Percentiles rank a stretch among this genome's conserved stretches.
phyloP scores from a whole-genome alignment of 2,888 invertebrate species.

The Linnaemya vulpina region DNA sequence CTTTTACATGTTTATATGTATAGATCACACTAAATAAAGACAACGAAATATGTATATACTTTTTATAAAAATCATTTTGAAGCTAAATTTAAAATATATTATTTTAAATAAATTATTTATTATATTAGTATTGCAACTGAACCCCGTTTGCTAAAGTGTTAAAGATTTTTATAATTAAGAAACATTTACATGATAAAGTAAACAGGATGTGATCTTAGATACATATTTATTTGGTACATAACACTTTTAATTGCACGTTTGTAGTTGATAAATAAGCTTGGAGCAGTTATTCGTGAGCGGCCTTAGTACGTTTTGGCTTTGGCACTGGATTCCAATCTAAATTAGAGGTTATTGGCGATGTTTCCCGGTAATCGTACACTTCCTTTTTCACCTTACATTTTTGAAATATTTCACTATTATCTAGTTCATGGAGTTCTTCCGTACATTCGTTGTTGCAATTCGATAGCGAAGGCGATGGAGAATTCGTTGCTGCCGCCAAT shows the following conservation, averaged over 20 bases:
- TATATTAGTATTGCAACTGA: conserved; percentile 56
- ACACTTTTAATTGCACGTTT: conserved; percentile 26
- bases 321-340: conserved; percentile 83
- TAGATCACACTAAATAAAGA: conserved; percentile 60
- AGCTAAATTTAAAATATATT: conserved; percentile 28
- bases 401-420: conserved; percentile 76
- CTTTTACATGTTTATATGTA: not conserved
- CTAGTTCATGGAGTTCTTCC: conserved; percentile 64
- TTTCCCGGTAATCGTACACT: conserved; percentile 78
- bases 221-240: conserved; percentile 56
- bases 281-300: conserved; percentile 59
- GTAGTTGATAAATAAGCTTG: conserved; percentile 6
- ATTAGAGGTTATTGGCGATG: conserved; percentile 81
- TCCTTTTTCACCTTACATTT: conserved; percentile 80
- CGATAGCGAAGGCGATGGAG: conserved; percentile 53
- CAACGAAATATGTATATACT: conserved; percentile 24
- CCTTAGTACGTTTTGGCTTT: conserved; percentile 81
- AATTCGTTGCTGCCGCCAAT: not conserved
- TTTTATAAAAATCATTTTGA: conserved; percentile 22
- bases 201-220: conserved; percentile 26
- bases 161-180: conserved; percentile 3
- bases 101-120: conserved; percentile 40
- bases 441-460: conserved; percentile 50
- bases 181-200: conserved; percentile 7
- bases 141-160: conserved; percentile 48